Evolutionary conservation across 2,113 vertebrate genomes (phyloP), one percentile per base, ranked within the genome.

Genomic region (Gallinago undulata): DNA sequence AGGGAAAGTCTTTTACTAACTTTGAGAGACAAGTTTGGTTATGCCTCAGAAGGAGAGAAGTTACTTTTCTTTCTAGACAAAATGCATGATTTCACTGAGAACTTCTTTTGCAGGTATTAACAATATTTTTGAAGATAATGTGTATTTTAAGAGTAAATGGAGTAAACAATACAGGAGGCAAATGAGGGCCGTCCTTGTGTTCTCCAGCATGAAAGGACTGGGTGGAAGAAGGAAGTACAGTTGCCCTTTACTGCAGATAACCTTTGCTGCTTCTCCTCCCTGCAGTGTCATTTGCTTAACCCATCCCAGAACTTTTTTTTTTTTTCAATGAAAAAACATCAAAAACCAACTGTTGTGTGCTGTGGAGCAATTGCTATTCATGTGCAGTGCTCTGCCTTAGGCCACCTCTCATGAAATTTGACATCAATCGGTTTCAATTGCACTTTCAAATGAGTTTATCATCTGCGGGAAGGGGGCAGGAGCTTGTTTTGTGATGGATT

Each of bases 401-500:
- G 50, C n/a, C 24, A 41, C 25, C 22, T 78, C 19, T 59, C 51
- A 55, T 21, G 39, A 76, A 91, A 87, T 59, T 41, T 72, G 24
- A 39, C n/a, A 45, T 66, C 37, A n/a, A 0, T 43, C 0, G 1
- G 15, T 81, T 88, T 93, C 60, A 85, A 21, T 41, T 41, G 70
- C 50, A 31, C 60, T 91, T 94, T 39, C 41, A 43, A 78, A 70
- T 19, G 24, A 2, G 10, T 77, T 92, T 81, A 35, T 77, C 45
- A 56, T 68, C 23, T 53, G 5, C 1, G 3, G 5, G 47, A 21
- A 23, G 22, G 48, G 9, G 33, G 33, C 0, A 0, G 30, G 7
- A 89, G 10, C n/a, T 87, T 76, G 27, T 80, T 73, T 39, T 33
- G 9, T 59, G 53, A 50, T 33, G 28, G 13, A 50, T 84, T 89